Evolutionary conservation across 2,113 vertebrate species (phyloP).

Genomic region (Anolis carolinensis): DNA sequence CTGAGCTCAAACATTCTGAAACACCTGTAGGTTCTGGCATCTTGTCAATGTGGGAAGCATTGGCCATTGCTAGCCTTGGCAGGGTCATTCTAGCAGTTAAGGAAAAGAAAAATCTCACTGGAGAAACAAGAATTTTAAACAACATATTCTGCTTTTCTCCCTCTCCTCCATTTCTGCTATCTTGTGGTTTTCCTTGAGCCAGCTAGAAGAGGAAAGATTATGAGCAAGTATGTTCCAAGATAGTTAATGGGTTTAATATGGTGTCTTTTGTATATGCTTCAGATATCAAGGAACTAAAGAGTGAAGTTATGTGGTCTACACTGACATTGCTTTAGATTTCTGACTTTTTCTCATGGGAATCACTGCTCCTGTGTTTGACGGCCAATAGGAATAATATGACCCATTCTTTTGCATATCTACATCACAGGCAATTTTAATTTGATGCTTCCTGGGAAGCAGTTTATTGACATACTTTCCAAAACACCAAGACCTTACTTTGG

Average conservation of each 20-base stretch:
- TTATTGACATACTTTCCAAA: too few species aligned
- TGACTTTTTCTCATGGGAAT: conserved; percentile 20
- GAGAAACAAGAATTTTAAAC: not conserved
- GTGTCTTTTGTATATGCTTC: rapidly evolving
- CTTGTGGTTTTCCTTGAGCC: not conserved
- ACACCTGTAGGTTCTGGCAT: not conserved
- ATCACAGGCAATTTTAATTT: not conserved
- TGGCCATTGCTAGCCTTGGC: not conserved
- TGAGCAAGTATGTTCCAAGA: conserved; percentile 15
- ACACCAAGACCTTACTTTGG: not conserved
- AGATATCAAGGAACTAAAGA: conserved; percentile 27
- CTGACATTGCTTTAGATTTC: conserved; percentile 25
- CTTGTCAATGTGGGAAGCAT: not conserved
- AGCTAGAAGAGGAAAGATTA: not conserved
- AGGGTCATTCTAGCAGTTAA: not conserved
- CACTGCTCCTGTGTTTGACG: conserved; percentile 6
- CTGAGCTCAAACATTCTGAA: not conserved
- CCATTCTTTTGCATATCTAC: not conserved
- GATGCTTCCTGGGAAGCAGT: not conserved
- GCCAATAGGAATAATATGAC: not conserved
- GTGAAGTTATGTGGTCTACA: conserved; percentile 32
- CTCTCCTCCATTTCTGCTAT: not conserved
- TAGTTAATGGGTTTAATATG: conserved; percentile 29
- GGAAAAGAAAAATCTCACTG: not conserved
- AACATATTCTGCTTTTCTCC: conserved; percentile 21